Evolutionary conservation across 1,140 invertebrate genomes (phyloP).

Genomic region (Venturia canescens): DNA sequence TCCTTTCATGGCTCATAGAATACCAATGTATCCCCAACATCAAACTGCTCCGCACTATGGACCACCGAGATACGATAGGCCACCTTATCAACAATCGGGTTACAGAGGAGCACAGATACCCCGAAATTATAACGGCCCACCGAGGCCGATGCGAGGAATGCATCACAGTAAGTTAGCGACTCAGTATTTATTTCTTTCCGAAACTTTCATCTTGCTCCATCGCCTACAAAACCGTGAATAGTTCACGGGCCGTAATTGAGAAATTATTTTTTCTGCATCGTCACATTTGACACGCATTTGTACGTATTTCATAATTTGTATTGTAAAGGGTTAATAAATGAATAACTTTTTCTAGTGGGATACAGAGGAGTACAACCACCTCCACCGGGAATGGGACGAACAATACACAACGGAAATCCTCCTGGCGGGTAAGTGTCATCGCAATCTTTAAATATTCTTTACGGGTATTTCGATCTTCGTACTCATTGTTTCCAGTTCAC

Average conservation of each 20-base stretch:
- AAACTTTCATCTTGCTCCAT: not conserved
- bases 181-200: constrained; percentile 24
- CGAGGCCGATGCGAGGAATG: constrained; percentile 72
- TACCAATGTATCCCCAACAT: constrained; percentile 73
- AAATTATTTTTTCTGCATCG: no score
- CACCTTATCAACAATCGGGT: constrained; percentile 68
- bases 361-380: constrained; percentile 73
- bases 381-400: constrained; percentile 71
- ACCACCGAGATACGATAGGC: constrained; percentile 70
- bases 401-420: constrained; percentile 73
- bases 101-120: constrained; percentile 69
- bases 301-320: not conserved
- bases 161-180: constrained; percentile 67
- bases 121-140: constrained; percentile 70
- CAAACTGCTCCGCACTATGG: constrained; percentile 73
- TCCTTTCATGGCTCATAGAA: constrained; percentile 72
- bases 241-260: no score
- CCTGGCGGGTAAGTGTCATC: constrained; percentile 65
- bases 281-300: not conserved
- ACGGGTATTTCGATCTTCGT: not conserved
- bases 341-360: constrained; percentile 61
- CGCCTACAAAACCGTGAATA: no score
- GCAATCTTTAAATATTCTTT: constrained; percentile 14
- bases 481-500: not conserved
- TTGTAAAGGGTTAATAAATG: no score